Evolutionary conservation across 2,113 vertebrate species (phyloP), one percentile per base, ranked within the genome.

Genomic region (Dicerorhinus sumatrensis): DNA sequence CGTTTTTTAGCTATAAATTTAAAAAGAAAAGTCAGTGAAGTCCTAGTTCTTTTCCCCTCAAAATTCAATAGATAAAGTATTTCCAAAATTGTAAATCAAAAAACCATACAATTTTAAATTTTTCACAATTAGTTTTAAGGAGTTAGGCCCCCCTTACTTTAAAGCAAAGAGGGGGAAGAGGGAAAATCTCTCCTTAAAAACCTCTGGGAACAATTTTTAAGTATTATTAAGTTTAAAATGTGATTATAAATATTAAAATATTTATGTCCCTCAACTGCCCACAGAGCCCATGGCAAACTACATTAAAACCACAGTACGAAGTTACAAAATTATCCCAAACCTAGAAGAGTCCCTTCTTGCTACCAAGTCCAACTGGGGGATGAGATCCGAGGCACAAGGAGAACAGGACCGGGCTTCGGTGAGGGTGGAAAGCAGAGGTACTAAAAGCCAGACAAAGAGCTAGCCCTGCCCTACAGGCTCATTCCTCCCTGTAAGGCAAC

Each of bases 1-100:
- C 99, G 99, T 97, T 99, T 99, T 98, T 98, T 99, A 97, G 99
- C 99, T 99, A 96, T 23, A 98, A 96, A 58, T 73, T 86, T 31
- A 96, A 97, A 89, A 76, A 86, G 90, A 97, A 75, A 6, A 62
- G 4, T 80, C 21, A 76, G 39, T 65, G 69, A 58, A 39, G 6
- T 7, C 2, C 36, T 39, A 76, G 17, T 46, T 67, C 16, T 60
- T 60, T 56, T 54, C 36, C 16, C 23, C 8, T 86, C 48, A 17
- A 87, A 84, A 39, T 67, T n/a, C 29, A 83, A 10, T 25, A 6
- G 42, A 42, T 42, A 62, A 17, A 42, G 1, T 4, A 8, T 18
- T 67, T 70, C 62, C 39, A 7, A 72, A 75, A 14, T 7, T 83
- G 2, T n/a, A 82, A 82, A 54, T n/a, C 42, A 69, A 48, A 39